Evolutionary conservation across 2,888 invertebrate genomes (phyloP), one percentile per base, ranked within the genome.

Genomic region (Morpho deidamia): DNA sequence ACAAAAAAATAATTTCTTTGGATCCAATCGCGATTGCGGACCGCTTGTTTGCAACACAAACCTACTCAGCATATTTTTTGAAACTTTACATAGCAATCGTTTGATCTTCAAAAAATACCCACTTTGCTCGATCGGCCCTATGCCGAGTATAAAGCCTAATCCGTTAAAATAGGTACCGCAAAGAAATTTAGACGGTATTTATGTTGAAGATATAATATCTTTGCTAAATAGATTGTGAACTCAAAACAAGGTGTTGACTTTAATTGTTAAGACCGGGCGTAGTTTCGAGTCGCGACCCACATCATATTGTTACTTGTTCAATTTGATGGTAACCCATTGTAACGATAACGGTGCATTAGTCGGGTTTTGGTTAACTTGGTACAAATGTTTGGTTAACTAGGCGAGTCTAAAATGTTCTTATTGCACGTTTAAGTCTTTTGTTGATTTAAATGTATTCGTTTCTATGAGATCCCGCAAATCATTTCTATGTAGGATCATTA

Each of bases 231-330:
- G 40, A 23, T 23, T 23, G 23, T 23, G 35, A 10, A 39, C 11
- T 11, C 10, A 39, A 39, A n/a, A 39, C 7, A 39, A n/a, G 39
- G 39, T 39, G 39, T 39, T 11, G 11, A 39, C 70, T 79, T 75
- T 80, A 78, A 84, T 84, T 79, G 81, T 82, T 73, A 76, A 72
- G 72, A 71, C 74, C 75, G 76, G 79, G 78, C 78, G 80, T 79
- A 76, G 34, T 10, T 35, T 42, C 42, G 42, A 41, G 4, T 14
- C 72, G 69, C 83, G 84, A 81, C 85, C 85, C 74, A 86, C 83
- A 82, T 85, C 75, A 74, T 78, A 74, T 78, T 76, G 77, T 48
- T 44, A 40, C 11, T 34, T 7, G 41, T 12, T 12, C 40, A 41
- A 48, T 48, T 41, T 12, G 37, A 75, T 73, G 68, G 73, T 71